Evolutionary conservation across 2,888 invertebrate species (phyloP).

Genomic region (Phytoseiulus persimilis): DNA sequence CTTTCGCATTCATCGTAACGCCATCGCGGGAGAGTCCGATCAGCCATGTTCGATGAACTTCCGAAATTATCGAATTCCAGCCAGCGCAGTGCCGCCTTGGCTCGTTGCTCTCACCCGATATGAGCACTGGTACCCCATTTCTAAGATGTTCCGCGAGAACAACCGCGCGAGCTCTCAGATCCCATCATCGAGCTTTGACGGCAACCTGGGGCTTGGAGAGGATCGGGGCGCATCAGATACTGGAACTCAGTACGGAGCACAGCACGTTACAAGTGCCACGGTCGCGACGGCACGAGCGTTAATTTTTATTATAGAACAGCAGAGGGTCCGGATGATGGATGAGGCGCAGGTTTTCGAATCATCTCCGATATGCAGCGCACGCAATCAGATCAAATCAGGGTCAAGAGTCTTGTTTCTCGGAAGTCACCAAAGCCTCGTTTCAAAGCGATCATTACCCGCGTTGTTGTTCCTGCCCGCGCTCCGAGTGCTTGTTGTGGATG

Average conservation of each 20-base stretch:
- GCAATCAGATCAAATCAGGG: conserved; percentile 5
- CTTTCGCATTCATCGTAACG: not conserved
- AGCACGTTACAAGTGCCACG: too few relatives aligned
- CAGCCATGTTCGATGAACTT: not conserved
- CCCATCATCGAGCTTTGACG: too few relatives aligned
- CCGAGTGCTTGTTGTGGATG: not conserved
- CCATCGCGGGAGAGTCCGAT: not conserved
- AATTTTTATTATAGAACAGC: not conserved
- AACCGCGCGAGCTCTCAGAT: too few relatives aligned
- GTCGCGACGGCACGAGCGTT: too few relatives aligned
- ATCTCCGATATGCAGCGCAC: not conserved
- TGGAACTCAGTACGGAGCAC: too few relatives aligned
- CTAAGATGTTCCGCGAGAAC: too few relatives aligned
- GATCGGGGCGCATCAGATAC: too few relatives aligned
- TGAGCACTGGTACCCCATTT: too few relatives aligned
- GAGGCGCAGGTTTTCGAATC: not conserved
- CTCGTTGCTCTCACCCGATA: too few relatives aligned
- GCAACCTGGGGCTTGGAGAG: too few relatives aligned
- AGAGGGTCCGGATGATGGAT: not conserved
- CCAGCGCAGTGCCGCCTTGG: too few relatives aligned
- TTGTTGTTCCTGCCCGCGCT: not conserved
- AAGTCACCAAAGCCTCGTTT: not conserved
- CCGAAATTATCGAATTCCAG: not conserved
- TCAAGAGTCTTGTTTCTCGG: not conserved
- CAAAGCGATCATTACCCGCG: not conserved